Percentiles rank a stretch among this genome's conserved stretches.
These are phyloP conservation scores for Onychostruthus taczanowskii DNA, from an alignment of 2,113 vertebrate species.

Conservation along the genomic window DNA sequence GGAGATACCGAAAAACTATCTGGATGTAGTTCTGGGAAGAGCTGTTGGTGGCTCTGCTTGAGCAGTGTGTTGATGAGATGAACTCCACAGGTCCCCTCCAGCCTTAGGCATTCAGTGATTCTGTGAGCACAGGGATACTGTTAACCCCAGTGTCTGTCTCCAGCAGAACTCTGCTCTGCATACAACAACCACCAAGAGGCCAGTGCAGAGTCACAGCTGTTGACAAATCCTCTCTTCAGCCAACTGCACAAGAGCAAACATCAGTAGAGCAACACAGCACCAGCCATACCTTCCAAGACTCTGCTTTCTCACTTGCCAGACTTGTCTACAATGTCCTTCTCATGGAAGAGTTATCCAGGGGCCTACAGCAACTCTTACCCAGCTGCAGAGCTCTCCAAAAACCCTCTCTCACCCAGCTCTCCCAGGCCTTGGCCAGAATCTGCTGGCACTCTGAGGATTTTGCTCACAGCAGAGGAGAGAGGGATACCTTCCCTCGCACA, in stretches of 20 bases:
- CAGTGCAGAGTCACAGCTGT: background rate
- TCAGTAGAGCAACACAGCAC: background rate
- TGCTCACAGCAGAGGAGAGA: background rate
- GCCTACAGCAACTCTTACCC: background rate
- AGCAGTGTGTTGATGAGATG: background rate
- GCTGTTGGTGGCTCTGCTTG: background rate
- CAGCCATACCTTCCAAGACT: background rate
- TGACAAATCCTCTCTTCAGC: background rate
- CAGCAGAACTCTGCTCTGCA: background rate
- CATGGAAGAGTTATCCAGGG: background rate
- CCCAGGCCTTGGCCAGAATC: background rate
- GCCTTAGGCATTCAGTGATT: background rate
- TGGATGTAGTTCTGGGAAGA: background rate
- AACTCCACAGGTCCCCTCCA: background rate
- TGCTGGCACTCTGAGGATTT: background rate
- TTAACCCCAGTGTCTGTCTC: background rate
- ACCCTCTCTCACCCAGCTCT: background rate
- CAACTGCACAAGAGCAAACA: background rate
- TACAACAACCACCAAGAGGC: background rate
- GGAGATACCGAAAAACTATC: background rate
- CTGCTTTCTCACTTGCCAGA: background rate
- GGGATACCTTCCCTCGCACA: background rate
- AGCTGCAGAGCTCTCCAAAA: background rate
- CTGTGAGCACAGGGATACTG: background rate
- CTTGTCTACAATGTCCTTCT: background rate